Percentiles rank a stretch among this genome's conserved stretches.
Conservation (phyloP, 1,140 invertebrate genomes). For the Hyphantria cunea region DNA sequence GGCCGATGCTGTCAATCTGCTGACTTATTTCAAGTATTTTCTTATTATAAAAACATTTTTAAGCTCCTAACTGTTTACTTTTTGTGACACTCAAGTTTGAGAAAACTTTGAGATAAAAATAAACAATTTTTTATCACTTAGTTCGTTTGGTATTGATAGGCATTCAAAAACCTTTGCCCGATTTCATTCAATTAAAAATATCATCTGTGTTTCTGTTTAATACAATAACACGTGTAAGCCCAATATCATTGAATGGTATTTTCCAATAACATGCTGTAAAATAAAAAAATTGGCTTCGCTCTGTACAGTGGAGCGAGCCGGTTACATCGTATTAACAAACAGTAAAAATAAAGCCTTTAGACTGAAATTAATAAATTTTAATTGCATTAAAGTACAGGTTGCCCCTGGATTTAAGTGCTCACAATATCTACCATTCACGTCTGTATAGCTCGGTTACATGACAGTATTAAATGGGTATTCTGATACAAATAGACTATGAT, state of each 20-base stretch:
- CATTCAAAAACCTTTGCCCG: neutral
- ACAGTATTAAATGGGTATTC: constrained; percentile 19
- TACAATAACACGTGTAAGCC: constrained; percentile 24
- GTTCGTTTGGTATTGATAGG: constrained; percentile 1
- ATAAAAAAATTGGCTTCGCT: constrained; percentile 12
- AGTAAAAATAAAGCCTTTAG: constrained; percentile 44
- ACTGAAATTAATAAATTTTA: constrained; percentile 59
- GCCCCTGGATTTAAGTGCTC: constrained; percentile 32
- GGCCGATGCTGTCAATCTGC: constrained; percentile 41
- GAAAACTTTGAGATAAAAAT: constrained; percentile 25
- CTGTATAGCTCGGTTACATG: constrained; percentile 27
- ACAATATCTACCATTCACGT: constrained; percentile 30
- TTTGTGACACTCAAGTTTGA: constrained; percentile 30
- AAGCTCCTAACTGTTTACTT: constrained; percentile 34
- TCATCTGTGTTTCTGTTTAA: constrained; percentile 4
- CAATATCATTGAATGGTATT: constrained; percentile 26
- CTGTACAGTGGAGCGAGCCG: constrained; percentile 7
- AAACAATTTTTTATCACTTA: constrained; percentile 19
- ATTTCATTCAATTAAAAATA: neutral
- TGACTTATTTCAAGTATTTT: constrained; percentile 51
- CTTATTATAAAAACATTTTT: constrained; percentile 39
- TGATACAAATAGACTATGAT: constrained; percentile 27
- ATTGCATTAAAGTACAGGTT: constrained; percentile 49
- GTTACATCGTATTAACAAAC: constrained; percentile 31
- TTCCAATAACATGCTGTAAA: constrained; percentile 28